Percentiles rank a stretch among this genome's conserved stretches.
phyloP scores from a whole-genome alignment of 1,140 invertebrate genomes.

The Micrasema longulum region DNA sequence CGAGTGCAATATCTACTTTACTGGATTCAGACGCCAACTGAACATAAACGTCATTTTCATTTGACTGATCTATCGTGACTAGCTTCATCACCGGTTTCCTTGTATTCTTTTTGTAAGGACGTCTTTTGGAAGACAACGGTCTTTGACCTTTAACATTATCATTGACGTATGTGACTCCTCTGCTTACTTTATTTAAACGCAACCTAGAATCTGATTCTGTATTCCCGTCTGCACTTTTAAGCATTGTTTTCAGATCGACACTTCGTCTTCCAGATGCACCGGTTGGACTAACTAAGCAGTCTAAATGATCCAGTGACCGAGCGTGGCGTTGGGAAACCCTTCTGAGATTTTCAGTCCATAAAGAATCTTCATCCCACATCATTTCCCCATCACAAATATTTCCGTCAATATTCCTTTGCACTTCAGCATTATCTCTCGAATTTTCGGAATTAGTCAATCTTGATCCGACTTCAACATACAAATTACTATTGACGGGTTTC shows the following conservation, averaged over 20 bases:
- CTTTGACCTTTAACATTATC: constrained; percentile 68
- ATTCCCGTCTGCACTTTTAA: constrained; percentile 56
- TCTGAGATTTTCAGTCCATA: constrained; percentile 84
- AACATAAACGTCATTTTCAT: constrained; percentile 72
- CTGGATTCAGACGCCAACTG: constrained; percentile 65
- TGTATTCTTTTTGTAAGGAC: constrained; percentile 46
- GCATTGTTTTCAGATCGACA: constrained; percentile 59
- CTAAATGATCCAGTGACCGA: constrained; percentile 82
- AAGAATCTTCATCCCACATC: constrained; percentile 84
- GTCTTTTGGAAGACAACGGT: constrained; percentile 37
- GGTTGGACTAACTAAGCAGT: constrained; percentile 66
- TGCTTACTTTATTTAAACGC: constrained; percentile 65
- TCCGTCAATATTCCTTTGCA: background rate
- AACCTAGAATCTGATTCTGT: constrained; percentile 55
- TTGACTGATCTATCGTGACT: constrained; percentile 40
- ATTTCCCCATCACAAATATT: constrained; percentile 69
- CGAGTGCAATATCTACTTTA: constrained; percentile 44
- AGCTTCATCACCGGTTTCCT: constrained; percentile 11
- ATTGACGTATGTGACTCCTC: constrained; percentile 82
- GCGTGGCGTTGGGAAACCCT: constrained; percentile 84
- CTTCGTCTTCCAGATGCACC: constrained; percentile 56
- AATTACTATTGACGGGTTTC: constrained; percentile 36
- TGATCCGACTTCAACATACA: constrained; percentile 31
- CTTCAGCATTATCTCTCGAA: background rate
- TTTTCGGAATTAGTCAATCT: constrained; percentile 1